Evolutionary conservation across 2,888 invertebrate genomes (phyloP), one percentile per base, ranked within the genome.

Genomic region (Ophion ventricosus): DNA sequence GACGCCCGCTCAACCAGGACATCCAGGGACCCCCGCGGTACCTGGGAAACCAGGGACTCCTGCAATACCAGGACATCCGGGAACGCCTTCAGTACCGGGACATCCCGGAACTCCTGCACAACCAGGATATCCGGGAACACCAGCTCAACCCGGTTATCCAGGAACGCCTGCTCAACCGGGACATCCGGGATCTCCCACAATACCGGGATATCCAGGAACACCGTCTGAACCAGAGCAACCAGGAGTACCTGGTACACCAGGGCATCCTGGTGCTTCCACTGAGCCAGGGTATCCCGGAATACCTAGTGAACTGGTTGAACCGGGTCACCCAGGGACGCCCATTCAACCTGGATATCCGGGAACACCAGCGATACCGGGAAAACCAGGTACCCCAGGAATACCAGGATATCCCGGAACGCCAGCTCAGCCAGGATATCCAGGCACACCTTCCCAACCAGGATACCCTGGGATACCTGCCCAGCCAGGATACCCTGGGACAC

Each of bases 381-480:
- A 83, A 14, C 87, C 87, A 8, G 84, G 72, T 23, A 76, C 76
- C 3, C 76, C 82, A 0, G 70, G 29, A 0, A 56, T 40, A 11
- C 67, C 83, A 0, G 75, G 83, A 1, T 25, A 35, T 88, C 89
- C 8, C 1, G 69, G 69, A 63, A 72, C 64, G 63, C 88, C 86
- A 59, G 85, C 81, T 20, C 40, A 59, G 25, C 90, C 90, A 64
- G 89, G 90, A 14, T 67, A 79, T 61, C 91, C 92, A 1, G 67
- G 67, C 11, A 25, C 25, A 2, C 67, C 67, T 0, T 87, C 87
- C 20, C 57, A 10, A 17, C 87, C 84, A 80, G 85, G 66, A 69
- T 89, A 91, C 61, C 94, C 94, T 1, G 94, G 94, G 0, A 94
- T 94, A 4, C 88, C 89, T 5, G 91, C 88, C 3, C 88, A 93